Percentiles rank a stretch among this genome's conserved stretches.
phyloP scores from a whole-genome alignment of 2,113 vertebrate species.

The Peromyscus maniculatus region DNA sequence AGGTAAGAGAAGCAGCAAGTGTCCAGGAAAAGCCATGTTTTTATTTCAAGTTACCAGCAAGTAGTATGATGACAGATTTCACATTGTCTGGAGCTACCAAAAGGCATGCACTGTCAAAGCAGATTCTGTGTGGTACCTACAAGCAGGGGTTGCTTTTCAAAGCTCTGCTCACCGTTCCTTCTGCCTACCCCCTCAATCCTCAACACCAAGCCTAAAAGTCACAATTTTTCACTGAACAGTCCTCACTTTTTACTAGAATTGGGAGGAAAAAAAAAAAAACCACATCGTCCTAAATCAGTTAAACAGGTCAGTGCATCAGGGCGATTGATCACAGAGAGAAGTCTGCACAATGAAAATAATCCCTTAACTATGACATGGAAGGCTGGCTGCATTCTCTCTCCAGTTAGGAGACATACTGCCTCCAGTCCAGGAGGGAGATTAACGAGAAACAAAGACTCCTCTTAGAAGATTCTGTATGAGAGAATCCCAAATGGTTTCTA shows the following conservation, averaged over 20 bases:
- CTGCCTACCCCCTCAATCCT: not conserved
- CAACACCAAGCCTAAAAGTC: conserved; percentile 1
- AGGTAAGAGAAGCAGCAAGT: not conserved
- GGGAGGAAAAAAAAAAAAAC: conserved; percentile 47
- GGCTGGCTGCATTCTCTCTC: conserved; percentile 21
- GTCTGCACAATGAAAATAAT: conserved; percentile 10
- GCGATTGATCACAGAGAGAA: not conserved
- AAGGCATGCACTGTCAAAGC: not conserved
- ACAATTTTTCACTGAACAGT: conserved; percentile 37
- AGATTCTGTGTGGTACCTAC: not conserved
- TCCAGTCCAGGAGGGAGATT: not conserved
- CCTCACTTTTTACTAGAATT: not conserved
- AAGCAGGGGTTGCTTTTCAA: not conserved
- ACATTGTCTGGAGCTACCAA: not conserved
- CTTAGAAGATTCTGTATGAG: not conserved
- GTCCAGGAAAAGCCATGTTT: not conserved
- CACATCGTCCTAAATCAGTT: not conserved
- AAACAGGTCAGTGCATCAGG: conserved; percentile 37
- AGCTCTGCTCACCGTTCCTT: not conserved
- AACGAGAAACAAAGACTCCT: not conserved
- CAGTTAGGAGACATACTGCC: not conserved
- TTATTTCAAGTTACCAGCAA: conserved; percentile 24
- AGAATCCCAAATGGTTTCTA: not conserved
- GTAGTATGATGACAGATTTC: not conserved
- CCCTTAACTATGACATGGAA: not conserved